Evolutionary conservation across 1,140 invertebrate species (phyloP), one percentile per base, ranked within the genome.

Genomic region (Sycophila sp.): DNA sequence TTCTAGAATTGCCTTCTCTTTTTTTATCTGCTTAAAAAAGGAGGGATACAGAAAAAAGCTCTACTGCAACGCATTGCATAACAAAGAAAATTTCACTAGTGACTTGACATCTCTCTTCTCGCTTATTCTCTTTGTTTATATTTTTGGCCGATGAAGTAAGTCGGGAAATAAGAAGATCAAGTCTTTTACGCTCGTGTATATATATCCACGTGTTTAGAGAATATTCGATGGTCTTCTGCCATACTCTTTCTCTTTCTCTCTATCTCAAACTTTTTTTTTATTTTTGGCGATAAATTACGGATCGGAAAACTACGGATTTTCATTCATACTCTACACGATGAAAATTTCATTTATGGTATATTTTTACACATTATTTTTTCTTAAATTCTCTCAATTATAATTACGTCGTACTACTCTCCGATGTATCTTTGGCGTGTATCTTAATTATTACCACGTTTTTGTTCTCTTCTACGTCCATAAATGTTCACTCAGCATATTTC

Each of bases 381-480:
- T 62, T 11, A 28, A 17, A 28, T 24, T 59, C 55, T 53, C 15
- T 17, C 22, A 62, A 62, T 55, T 55, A 17, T 55, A 55, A 17
- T 55, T 22, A 30, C 64, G 49, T 75, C 65, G 63, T 56, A 73
- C 71, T 74, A 74, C 67, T 76, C 64, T 79, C 73, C 70, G 69
- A 71, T 71, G 68, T 68, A 73, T 78, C 77, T 79, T 77, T 79
- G 77, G 77, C 77, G 75, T 72, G 17, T 71, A 59, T 72, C 59
- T 71, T 73, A 69, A 53, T 67, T 28, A 66, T 65, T 45, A 36
- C 49, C 4, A 24, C 32, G 32, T 58, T 30, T 53, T 65, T 55
- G 42, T 22, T 22, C n/a, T n/a, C n/a, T 40, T 60, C 36, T 45
- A 47, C 1, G 10, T 53, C 19, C 32, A 47, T 49, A 36, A 22